Conservation (phyloP, 1,140 invertebrate species). For the Ceratosolen fusciceps region DNA sequence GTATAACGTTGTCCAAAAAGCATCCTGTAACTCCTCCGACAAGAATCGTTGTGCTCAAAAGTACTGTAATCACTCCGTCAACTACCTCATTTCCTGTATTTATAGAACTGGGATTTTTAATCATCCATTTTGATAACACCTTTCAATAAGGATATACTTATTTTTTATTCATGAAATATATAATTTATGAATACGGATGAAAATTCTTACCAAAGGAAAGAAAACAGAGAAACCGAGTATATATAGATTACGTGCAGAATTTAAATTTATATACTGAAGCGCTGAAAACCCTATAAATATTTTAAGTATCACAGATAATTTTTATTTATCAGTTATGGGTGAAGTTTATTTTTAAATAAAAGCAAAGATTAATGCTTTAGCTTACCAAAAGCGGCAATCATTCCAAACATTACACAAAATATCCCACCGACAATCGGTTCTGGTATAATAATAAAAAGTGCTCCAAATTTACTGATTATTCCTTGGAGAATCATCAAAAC, state of each 20-base stretch:
- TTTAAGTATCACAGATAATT: conserved; percentile 13
- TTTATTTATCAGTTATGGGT: conserved; percentile 6
- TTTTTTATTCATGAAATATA: conserved; percentile 10
- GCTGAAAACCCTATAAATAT: conserved; percentile 79
- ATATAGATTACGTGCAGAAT: conserved; percentile 87
- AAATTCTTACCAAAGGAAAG: conserved; percentile 78
- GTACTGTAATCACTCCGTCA: conserved; percentile 83
- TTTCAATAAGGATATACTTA: conserved; percentile 45
- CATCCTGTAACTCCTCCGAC: conserved; percentile 86
- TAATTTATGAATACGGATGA: conserved; percentile 22
- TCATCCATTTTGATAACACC: conserved; percentile 84
- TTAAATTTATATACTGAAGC: conserved; percentile 85
- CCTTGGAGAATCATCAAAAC: conserved; percentile 85
- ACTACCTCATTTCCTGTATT: conserved; percentile 79
- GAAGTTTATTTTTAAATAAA: background rate
- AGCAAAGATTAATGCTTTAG: conserved; percentile 1
- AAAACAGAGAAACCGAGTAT: conserved; percentile 91
- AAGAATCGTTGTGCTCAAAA: conserved; percentile 88
- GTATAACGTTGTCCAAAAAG: conserved; percentile 87
- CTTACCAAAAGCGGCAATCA: conserved; percentile 85
- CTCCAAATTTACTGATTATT: conserved; percentile 86
- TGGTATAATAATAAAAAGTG: conserved; percentile 90
- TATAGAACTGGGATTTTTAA: conserved; percentile 76
- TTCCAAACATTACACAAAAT: conserved; percentile 90
- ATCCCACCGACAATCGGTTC: conserved; percentile 90